Conservation (phyloP, 2,888 invertebrate genomes). For the Octodonta nipae region DNA sequence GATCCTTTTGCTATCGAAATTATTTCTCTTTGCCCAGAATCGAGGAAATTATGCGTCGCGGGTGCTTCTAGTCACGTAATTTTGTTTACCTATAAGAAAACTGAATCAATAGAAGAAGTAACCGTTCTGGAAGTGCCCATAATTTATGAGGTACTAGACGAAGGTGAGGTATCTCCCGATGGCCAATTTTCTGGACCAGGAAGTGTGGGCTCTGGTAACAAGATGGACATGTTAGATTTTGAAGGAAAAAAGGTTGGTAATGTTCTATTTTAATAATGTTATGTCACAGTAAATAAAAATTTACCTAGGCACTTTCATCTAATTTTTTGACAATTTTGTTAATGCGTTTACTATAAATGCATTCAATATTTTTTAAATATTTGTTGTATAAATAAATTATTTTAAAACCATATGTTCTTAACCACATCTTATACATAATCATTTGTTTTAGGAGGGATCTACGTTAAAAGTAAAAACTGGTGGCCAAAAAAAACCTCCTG, state of each 20-base stretch:
- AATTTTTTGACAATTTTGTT: no score
- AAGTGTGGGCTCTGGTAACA: conserved; percentile 31
- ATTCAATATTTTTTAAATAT: no score
- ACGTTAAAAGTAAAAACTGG: conserved; percentile 58
- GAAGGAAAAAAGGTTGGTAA: conserved; percentile 43
- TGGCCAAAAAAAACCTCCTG: conserved; percentile 74
- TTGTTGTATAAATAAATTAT: no score
- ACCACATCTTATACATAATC: no score
- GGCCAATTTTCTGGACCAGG: conserved; percentile 48
- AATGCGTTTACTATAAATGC: no score
- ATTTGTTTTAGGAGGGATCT: conserved; percentile 20
- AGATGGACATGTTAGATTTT: conserved; percentile 33
- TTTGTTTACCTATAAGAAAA: conserved; percentile 88
- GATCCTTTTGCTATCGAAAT: conserved; percentile 83
- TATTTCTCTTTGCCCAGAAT: conserved; percentile 86
- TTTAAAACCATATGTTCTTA: no score
- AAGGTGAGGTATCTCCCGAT: conserved; percentile 68
- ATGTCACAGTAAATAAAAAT: neutral
- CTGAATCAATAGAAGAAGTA: conserved; percentile 65
- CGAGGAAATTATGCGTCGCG: conserved; percentile 75
- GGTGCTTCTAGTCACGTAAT: conserved; percentile 88
- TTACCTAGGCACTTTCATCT: no score
- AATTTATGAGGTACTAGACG: conserved; percentile 67
- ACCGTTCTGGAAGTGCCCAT: conserved; percentile 67
- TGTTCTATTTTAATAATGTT: neutral